Base-by-base conservation (phyloP, 2,888 invertebrate genomes). In the Isoperla grammatica region DNA sequence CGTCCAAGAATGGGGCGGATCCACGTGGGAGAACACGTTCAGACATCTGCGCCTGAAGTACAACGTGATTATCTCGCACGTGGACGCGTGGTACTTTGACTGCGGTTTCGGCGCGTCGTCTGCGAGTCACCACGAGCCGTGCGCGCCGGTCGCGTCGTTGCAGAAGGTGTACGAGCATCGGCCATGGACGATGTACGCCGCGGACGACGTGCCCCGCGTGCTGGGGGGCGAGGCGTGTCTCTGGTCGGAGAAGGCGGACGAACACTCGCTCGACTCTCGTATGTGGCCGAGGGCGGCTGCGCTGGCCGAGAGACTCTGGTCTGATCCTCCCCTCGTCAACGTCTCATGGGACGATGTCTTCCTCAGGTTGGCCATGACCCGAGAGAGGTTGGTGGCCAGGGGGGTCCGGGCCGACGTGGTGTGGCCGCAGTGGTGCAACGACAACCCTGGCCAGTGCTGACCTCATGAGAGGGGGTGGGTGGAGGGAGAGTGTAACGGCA, bases 1-100 rank as follows among this genome's bases (percentile, higher is more conserved):
- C 23, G 82, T 90, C 17, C 90, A 90, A 70, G 82, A 86, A 53
- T 90, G 90, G 90, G 90, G 90, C 40, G 85, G 86, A 1, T 88
- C 88, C 66, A 83, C 84, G 46, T 91, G 91, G 88, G 82, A 86
- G 1, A 88, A 89, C 70, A 89, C 90, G 13, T 81, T 84, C 11
- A 67, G 67, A 35, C 66, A 72, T 6, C 67, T 72, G 17, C 61
- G 67, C 40, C 65, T 69, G 37, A 69, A 70, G 5, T 72, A 68
- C 66, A 67, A 67, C 13, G 63, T 71, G 11, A 71, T 73, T 46
- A 67, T 72, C 57, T 70, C 71, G 11, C 72, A 71, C 62, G 68
- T 68, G 45, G 71, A 73, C 63, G 69, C 69, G n/a, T 70, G 69
- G 70, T 70, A 69, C 55, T 61, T 72, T 19, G 71, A 72, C 63